Percentiles rank a stretch among this genome's conserved stretches.
Conservation (phyloP, 2,888 invertebrate species). For the Agrochola circellaris region DNA sequence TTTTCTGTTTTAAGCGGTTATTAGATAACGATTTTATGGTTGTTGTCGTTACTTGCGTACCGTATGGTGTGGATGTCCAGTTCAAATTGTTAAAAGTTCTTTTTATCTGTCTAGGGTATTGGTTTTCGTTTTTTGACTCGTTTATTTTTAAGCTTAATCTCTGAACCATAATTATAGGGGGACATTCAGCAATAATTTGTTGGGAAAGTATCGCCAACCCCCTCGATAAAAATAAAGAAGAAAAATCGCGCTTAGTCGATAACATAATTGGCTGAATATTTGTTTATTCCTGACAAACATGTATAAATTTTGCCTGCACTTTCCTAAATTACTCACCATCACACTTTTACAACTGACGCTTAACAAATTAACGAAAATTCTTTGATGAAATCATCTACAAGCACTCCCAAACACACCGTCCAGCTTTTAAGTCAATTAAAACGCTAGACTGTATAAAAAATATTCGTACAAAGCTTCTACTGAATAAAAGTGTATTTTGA, state of each 20-base stretch:
- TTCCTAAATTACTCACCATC: slow-evolving; percentile 5
- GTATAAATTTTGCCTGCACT: neutral
- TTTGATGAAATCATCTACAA: slow-evolving; percentile 18
- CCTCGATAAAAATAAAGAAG: neutral
- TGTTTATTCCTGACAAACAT: neutral
- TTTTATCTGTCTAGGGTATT: slow-evolving; percentile 23
- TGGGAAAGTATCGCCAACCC: neutral
- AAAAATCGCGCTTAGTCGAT: neutral
- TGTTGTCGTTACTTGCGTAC: slow-evolving; percentile 15
- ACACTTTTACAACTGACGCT: slow-evolving; percentile 11
- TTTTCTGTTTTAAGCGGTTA: slow-evolving; percentile 49
- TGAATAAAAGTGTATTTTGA: slow-evolving; percentile 57
- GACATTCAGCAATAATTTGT: neutral
- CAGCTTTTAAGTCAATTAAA: slow-evolving; percentile 57
- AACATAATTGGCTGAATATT: neutral
- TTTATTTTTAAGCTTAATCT: neutral
- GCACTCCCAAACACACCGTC: slow-evolving; percentile 9
- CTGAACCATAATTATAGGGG: neutral
- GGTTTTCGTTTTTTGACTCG: neutral
- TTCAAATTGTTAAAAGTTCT: slow-evolving; percentile 5
- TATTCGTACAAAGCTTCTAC: slow-evolving; percentile 49
- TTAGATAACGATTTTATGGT: slow-evolving; percentile 54
- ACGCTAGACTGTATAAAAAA: slow-evolving; percentile 36
- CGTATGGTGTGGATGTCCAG: slow-evolving; percentile 25
- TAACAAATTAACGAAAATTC: slow-evolving; percentile 22